phyloP scores from a whole-genome alignment of 2,797 vertebrate species.

The Macroramphosus scolopax region DNA sequence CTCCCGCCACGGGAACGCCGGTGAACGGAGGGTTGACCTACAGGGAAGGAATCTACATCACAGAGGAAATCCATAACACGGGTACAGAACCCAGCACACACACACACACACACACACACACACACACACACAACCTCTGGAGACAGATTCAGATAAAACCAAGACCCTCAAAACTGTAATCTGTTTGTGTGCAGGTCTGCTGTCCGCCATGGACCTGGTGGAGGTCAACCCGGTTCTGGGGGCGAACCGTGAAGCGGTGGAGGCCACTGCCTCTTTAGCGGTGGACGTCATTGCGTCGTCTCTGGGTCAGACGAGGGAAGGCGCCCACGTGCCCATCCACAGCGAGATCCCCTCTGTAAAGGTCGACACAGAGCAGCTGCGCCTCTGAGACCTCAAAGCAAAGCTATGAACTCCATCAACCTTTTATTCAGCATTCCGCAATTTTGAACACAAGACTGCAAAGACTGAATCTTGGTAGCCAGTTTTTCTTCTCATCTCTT shows the following conservation, averaged over 20 bases:
- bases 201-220: constrained; percentile 93
- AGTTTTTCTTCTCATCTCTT: not conserved
- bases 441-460: constrained; percentile 31
- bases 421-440: constrained; percentile 73
- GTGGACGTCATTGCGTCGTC: constrained; percentile 91
- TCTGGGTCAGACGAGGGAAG: constrained; percentile 92
- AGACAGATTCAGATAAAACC: not conserved
- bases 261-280: constrained; percentile 85
- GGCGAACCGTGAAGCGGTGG: constrained; percentile 82
- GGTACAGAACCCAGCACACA: no score
- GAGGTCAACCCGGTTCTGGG: constrained; percentile 93
- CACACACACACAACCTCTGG: accelerated
- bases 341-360: constrained; percentile 82
- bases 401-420: constrained; percentile 35
- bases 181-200: constrained; percentile 79
- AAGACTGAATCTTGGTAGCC: constrained; percentile 37
- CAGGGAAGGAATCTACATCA: constrained; percentile 95
- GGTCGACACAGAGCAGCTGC: constrained; percentile 76
- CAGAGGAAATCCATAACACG: constrained; percentile 96
- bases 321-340: constrained; percentile 78
- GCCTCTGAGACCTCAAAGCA: constrained; percentile 59
- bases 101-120: not conserved
- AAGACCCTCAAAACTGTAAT: no score
- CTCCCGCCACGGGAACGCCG: constrained; percentile 94
- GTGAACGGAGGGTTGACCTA: constrained; percentile 97